Base-by-base conservation (phyloP, 2,113 vertebrate genomes). In the Steatornis caripensis region DNA sequence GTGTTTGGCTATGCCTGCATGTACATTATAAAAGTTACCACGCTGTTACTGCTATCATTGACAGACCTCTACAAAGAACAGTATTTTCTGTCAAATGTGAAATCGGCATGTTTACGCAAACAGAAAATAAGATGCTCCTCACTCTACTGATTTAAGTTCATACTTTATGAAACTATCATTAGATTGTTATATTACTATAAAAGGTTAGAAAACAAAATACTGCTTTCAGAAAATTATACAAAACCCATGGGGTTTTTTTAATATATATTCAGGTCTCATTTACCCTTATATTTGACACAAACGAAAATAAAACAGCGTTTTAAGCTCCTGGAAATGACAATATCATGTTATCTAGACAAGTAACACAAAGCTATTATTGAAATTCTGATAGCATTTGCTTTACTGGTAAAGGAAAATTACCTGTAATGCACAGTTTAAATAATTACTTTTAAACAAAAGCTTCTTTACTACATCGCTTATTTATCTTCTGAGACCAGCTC, bases 371-470 rank as follows among this genome's bases (percentile, higher is more conserved):
- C 97, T 95, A 93, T 96, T 96, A 98, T 97, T 98, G 98, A 97
- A 98, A 98, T 98, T 98, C 97, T 97, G 97, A 98, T 98, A 98
- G 97, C 97, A 98, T 97, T 98, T 97, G 82, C 97, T 95, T 97
- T 98, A 96, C 94, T 94, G 88, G 96, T 97, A 96, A 98, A 97
- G 96, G 98, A 97, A 98, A 98, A 98, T 98, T 98, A 98, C 98
- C 98, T 98, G 97, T 98, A 98, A 98, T 98, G 96, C 97, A 96
- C 97, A 98, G 98, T 98, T 98, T 98, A 98, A 98, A 98, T 98
- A 98, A 98, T 98, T 98, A 98, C 98, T 98, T 98, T 98, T 97
- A 98, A 98, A 98, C 98, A 98, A 98, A 98, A 98, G 97, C 97
- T 97, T 96, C 95, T 98, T 96, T 97, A 97, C 97, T 83, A 58